phyloP scores from a whole-genome alignment of 2,113 vertebrate genomes.

The Puntigrus tetrazona region DNA sequence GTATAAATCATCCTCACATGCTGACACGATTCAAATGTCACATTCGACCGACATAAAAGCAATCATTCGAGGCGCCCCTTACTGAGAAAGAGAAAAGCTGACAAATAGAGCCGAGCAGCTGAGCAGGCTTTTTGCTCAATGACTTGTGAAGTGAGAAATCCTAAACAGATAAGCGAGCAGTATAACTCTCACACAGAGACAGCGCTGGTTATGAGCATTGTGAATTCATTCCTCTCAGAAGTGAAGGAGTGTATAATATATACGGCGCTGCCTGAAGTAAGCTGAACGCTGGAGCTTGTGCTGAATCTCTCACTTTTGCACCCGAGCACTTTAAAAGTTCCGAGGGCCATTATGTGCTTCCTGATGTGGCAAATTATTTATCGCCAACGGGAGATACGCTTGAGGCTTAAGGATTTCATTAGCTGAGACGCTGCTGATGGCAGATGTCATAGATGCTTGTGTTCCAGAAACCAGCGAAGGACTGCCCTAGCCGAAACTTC shows the following conservation, averaged over 20 bases:
- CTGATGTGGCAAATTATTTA: too few species aligned
- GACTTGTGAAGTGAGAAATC: not conserved
- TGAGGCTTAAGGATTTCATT: too few species aligned
- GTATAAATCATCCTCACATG: not conserved
- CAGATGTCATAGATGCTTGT: too few species aligned
- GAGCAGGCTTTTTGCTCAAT: not conserved
- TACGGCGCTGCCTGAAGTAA: not conserved
- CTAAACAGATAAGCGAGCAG: not conserved
- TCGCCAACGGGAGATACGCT: too few species aligned
- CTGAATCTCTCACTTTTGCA: not conserved
- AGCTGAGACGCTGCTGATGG: too few species aligned
- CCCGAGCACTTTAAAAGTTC: not conserved
- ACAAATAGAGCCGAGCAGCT: not conserved
- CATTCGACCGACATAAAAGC: not conserved
- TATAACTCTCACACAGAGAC: slow-evolving; percentile 30
- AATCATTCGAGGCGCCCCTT: not conserved
- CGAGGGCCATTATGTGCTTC: not conserved
- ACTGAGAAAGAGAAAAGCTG: slow-evolving; percentile 22
- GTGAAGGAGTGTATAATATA: slow-evolving; percentile 2
- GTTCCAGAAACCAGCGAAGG: too few species aligned
- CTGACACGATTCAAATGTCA: not conserved
- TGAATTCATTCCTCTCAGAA: not conserved
- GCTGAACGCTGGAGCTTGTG: not conserved
- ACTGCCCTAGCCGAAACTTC: too few species aligned
- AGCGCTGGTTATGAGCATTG: not conserved